A percentile compares a stretch with the other conserved stretches of the same genome.
These are phyloP conservation scores for Morphnarchus princeps DNA, from an alignment of 2,113 vertebrate genomes.

Conservation along the genomic window DNA sequence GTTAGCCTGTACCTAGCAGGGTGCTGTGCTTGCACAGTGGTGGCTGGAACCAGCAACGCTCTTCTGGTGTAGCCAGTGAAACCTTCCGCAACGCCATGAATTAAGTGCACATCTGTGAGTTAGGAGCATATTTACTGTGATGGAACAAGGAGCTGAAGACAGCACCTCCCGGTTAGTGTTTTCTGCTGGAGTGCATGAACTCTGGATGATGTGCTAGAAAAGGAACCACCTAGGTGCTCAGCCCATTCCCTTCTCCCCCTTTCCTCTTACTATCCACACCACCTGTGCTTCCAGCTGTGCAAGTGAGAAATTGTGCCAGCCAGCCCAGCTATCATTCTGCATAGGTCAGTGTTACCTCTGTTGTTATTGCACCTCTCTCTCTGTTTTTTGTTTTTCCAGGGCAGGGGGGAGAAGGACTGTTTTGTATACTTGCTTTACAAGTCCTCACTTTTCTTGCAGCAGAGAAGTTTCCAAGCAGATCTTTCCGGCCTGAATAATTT, in stretches of 20 bases:
- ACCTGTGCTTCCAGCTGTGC: constrained; percentile 3
- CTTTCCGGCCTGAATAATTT: not conserved
- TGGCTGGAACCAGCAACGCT: not conserved
- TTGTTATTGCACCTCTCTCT: not conserved
- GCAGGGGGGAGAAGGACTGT: fast-evolving
- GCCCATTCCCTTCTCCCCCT: not conserved
- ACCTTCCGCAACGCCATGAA: not conserved
- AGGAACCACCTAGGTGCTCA: not conserved
- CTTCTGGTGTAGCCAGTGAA: not conserved
- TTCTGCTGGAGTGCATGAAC: not conserved
- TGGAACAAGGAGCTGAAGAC: not conserved
- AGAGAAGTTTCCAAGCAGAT: not conserved
- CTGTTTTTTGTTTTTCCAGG: fast-evolving
- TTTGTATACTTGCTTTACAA: not conserved
- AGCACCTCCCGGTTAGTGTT: not conserved
- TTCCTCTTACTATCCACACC: not conserved
- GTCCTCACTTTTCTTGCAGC: not conserved
- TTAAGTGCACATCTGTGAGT: not conserved
- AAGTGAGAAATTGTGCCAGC: not conserved
- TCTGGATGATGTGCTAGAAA: not conserved
- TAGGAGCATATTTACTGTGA: not conserved
- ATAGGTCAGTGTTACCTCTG: not conserved
- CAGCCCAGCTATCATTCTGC: not conserved
- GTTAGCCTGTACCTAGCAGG: not conserved
- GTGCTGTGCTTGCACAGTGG: not conserved